Base-by-base conservation (phyloP, 2,888 invertebrate species). In the Serripes groenlandicus region DNA sequence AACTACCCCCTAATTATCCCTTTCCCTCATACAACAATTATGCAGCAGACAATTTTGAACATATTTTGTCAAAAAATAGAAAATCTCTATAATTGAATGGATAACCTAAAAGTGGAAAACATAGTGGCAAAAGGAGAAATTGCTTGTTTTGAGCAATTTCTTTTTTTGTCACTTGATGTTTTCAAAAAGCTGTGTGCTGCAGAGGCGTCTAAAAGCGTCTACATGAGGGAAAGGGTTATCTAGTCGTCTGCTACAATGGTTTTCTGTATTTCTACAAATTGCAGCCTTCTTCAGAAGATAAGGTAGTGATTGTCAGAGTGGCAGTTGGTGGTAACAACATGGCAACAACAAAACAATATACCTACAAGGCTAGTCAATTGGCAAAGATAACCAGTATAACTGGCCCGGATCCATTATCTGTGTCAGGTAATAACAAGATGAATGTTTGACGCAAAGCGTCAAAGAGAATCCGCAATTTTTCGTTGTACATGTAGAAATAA, bases 281-380 rank as follows among this genome's bases (percentile, higher is more conserved):
- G 18, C 23, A 76, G 81, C 58, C 34, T 11, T 34, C 18, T 0
- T 60, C 60, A 11, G 69, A 23, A n/a, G 60, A 76, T 32, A 49
- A 69, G 34, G 35, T 23, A 34, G 82, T 71, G 0, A 21, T 18
- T 34, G 82, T 82, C 21, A 49, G 15, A 18, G 74, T 81, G 11
- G 42, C 28, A 32, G n/a, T 42, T 0, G 64, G 34, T 34, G 30
- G 32, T 1, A 21, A 2, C 0, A n/a, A 26, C 9, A 58, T 69
- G 69, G 3, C 56, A 1, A 37, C 75, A 26, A 64, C 73, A 2
- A 7, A 49, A 3, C 2, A 60, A 11, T 83, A 76, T 30, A 69
- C 68, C 9, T 83, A 83, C 70, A 32, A 34, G 0, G 56, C 68
- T 1, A 26, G 21, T 21, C 18, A 35, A 9, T 58, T 52, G 4